Base-by-base conservation (phyloP, 2,797 vertebrate genomes). In the Liparis tanakae region DNA sequence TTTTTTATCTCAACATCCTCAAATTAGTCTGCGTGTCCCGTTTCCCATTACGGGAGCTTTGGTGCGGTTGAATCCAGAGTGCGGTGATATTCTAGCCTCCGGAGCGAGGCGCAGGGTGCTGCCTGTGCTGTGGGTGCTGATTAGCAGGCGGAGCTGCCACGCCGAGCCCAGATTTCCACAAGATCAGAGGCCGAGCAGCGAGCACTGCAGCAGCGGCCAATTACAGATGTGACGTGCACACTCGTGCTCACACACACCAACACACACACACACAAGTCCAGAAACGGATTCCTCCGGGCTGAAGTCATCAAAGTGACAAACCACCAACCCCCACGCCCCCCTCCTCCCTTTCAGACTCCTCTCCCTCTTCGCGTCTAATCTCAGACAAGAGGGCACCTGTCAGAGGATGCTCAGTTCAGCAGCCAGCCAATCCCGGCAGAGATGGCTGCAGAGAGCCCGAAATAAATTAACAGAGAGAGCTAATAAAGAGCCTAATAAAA, bases 41-140 rank as follows among this genome's bases (percentile, higher is more conserved):
- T 91, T 93, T 92, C 89, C 90, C 83, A 92, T 93, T 92, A 91
- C 88, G 87, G 89, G 89, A 92, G 93, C 92, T 93, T 85, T 86
- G 69, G 74, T 79, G 87, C 73, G 89, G 92, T 93, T 91, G 93
- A 89, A 89, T 87, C 83, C 86, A 57, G 63, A 79, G 78, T 67
- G 80, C 34, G 44, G 79, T 71, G 83, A 90, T 91, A 86, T 85
- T 85, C 85, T 83, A 78, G 82, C 82, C 80, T 84, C 48, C 67
- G 46, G 65, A 87, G 81, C 46, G 0, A 33, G 63, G 87, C 73
- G 33, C 81, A 86, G 87, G 85, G 86, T 81, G 80, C 55, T 62
- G 61, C 63, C 79, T 48, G 76, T 55, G 81, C 43, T 78, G 79
- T 9, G 79, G 74, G 82, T 74, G 85, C 86, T 93, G 91, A 94